Conservation (phyloP, 2,113 vertebrate species). For the Dicentrarchus labrax region DNA sequence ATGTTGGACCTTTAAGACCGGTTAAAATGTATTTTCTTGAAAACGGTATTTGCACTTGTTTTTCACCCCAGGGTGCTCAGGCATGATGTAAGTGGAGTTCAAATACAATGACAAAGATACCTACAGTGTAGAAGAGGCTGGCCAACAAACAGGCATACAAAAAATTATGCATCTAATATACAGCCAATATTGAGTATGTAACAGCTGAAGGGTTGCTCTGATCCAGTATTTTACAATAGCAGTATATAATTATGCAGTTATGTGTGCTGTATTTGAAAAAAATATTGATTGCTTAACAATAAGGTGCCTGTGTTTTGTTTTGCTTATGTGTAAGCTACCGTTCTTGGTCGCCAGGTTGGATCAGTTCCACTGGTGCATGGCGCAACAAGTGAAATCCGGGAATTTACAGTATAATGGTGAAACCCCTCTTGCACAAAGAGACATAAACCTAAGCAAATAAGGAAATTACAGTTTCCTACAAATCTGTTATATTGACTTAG, state of each 20-base stretch:
- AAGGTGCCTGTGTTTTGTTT: background rate
- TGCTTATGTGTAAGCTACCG: background rate
- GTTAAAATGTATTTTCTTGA: background rate
- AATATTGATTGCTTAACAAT: background rate
- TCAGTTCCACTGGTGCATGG: background rate
- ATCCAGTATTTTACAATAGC: background rate
- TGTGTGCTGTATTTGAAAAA: background rate
- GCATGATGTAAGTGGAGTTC: background rate
- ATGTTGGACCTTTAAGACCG: background rate
- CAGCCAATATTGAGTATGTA: background rate
- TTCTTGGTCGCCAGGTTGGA: background rate
- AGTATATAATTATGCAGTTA: background rate
- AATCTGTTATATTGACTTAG: background rate
- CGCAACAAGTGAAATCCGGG: background rate
- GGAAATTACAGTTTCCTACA: background rate
- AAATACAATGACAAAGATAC: background rate
- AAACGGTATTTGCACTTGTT: no score
- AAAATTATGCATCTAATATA: background rate
- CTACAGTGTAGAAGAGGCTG: background rate
- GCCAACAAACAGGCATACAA: background rate
- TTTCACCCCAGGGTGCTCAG: background rate
- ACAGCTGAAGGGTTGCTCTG: background rate
- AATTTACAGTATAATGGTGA: background rate
- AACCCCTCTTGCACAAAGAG: background rate
- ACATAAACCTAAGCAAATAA: background rate